These are phyloP conservation scores for Parelbella ahira DNA, from an alignment of 2,888 invertebrate genomes.

Conservation along the genomic window DNA sequence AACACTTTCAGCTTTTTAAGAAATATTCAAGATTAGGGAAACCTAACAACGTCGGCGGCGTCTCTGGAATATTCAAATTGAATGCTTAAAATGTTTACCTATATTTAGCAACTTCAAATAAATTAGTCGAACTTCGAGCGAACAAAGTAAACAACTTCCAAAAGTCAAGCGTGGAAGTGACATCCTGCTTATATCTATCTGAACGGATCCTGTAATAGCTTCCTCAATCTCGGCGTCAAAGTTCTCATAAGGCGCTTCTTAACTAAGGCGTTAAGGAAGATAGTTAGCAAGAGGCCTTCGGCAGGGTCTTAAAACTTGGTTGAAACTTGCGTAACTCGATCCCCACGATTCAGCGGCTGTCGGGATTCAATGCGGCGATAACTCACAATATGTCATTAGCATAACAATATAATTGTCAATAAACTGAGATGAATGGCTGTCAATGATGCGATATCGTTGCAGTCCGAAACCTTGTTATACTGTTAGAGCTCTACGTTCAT, in stretches of 20 bases:
- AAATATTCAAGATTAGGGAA: not conserved
- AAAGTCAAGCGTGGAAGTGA: constrained; percentile 76
- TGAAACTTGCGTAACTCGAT: constrained; percentile 74
- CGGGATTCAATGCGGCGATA: constrained; percentile 61
- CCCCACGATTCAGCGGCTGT: constrained; percentile 52
- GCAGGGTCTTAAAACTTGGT: constrained; percentile 75
- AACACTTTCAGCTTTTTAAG: not conserved
- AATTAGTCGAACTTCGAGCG: constrained; percentile 64
- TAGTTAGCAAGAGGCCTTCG: constrained; percentile 76
- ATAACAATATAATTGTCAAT: constrained; percentile 56
- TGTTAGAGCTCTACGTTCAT: no score
- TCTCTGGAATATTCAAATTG: constrained; percentile 7
- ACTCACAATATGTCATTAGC: constrained; percentile 73
- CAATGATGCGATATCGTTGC: constrained; percentile 12
- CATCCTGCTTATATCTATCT: constrained; percentile 77
- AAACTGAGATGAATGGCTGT: constrained; percentile 10
- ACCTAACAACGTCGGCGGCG: not conserved
- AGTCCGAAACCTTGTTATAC: no score
- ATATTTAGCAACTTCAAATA: constrained; percentile 47
- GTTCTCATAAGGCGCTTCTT: constrained; percentile 79
- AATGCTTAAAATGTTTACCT: constrained; percentile 26
- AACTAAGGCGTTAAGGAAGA: constrained; percentile 79
- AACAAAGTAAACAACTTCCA: constrained; percentile 76
- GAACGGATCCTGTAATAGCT: constrained; percentile 77
- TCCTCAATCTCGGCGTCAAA: constrained; percentile 79